phyloP scores from a whole-genome alignment of 2,113 vertebrate genomes.

The Corapipo altera region DNA sequence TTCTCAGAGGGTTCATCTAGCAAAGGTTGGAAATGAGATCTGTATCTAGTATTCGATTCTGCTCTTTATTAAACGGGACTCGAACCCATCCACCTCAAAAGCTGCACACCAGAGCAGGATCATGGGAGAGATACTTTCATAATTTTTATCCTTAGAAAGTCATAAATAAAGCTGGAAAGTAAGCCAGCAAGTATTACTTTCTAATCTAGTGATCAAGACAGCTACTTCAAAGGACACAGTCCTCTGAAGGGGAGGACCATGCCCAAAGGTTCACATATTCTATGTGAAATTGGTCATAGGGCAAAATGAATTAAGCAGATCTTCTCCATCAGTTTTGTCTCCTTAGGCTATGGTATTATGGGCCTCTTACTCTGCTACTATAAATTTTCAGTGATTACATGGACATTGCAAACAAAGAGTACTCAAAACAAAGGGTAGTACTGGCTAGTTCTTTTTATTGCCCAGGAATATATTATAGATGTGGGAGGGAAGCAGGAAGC shows the following conservation, averaged over 20 bases:
- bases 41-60: not conserved
- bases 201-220: not conserved
- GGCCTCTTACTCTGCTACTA: not conserved
- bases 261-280: not conserved
- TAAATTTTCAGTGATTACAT: not conserved
- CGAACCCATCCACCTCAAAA: slow-evolving; percentile 4
- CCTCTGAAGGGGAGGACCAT: not conserved
- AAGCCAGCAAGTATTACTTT: slow-evolving; percentile 40
- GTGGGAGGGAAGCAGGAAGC: not conserved
- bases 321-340: not conserved
- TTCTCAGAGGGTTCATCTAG: slow-evolving; percentile 12
- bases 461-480: not conserved
- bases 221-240: not conserved
- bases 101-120: not conserved
- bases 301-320: not conserved
- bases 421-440: not conserved
- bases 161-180: slow-evolving; percentile 36
- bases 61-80: slow-evolving; percentile 39
- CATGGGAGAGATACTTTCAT: slow-evolving; percentile 5
- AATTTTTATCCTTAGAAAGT: slow-evolving; percentile 44
- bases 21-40: slow-evolving; percentile 4
- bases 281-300: not conserved
- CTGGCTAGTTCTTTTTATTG: not conserved
- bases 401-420: not conserved
- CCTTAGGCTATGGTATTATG: not conserved